Conservation (phyloP, 2,797 vertebrate species). For the Sebastes nivosus region DNA sequence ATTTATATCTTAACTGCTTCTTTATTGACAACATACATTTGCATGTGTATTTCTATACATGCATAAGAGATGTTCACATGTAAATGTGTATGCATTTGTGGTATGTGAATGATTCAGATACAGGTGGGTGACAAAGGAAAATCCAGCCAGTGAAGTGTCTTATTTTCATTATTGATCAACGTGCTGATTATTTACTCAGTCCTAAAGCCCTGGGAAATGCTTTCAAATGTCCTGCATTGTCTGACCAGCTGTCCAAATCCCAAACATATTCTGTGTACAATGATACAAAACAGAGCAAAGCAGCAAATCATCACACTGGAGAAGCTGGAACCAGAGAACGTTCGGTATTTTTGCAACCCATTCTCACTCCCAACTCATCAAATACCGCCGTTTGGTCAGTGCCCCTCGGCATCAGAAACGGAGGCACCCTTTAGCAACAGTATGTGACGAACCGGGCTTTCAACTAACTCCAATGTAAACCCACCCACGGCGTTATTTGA, state of each 20-base stretch:
- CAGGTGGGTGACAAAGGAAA: neutral
- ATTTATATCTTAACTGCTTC: neutral
- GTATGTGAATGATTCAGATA: neutral
- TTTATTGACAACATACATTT: neutral
- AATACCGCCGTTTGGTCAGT: too few relatives aligned
- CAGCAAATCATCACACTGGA: neutral
- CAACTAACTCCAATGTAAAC: too few relatives aligned
- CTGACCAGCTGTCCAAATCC: neutral
- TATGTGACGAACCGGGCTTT: too few relatives aligned
- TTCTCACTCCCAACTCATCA: too few relatives aligned
- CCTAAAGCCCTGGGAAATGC: neutral
- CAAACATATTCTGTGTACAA: neutral
- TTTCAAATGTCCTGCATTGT: neutral
- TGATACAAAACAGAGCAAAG: neutral
- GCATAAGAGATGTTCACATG: neutral
- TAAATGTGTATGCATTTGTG: neutral
- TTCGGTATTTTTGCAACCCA: neutral
- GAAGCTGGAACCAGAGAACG: neutral
- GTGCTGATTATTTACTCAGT: neutral
- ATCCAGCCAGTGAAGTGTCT: neutral
- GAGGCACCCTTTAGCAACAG: too few relatives aligned
- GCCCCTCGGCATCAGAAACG: too few relatives aligned
- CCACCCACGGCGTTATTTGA: rapidly evolving
- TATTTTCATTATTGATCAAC: neutral
- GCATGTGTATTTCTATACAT: conserved; percentile 1